Evolutionary conservation across 2,888 invertebrate species (phyloP), one percentile per base, ranked within the genome.

Genomic region (Drosophila greeni): DNA sequence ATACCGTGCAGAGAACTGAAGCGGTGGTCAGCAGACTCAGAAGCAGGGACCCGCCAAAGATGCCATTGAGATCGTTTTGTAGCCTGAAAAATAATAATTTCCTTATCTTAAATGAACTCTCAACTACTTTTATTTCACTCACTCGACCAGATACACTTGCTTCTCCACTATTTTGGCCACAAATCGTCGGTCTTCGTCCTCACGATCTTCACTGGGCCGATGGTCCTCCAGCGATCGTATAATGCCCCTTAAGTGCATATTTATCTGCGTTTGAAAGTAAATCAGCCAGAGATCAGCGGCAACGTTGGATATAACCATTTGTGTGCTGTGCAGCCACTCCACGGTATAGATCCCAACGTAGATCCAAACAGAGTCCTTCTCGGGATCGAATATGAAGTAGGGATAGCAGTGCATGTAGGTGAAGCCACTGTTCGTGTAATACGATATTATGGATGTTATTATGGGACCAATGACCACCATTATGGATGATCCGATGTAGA

Each of bases 241-340:
- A 16, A 85, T 70, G 36, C 76, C 70, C 24, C 77, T 75, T 14
- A 87, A 74, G 37, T 87, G 86, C 76, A 87, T 81, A 60, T 79
- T 82, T 31, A 86, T 70, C 68, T 87, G 87, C 12, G 72, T 51
- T 5, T 76, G 68, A 37, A 79, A 77, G 29, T 66, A 74, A 5
- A 86, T 59, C 33, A 85, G 59, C 81, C 79, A 86, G 11, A 78
- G 60, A 57, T 85, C 85, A 1, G 72, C 58, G 47, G 58, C 51
- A 12, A 67, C 56, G 8, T 70, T 74, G 12, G 73, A 59, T 14
- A 71, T 51, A 11, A 77, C 48, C 62, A 74, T 65, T 2, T 69
- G 48, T 5, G 43, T 51, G 24, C 68, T 66, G 57, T 84, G 75
- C 16, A 79, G 14, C 26, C 64, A 40, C 45, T 85, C 85, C 0